Base-by-base conservation (phyloP, 2,113 vertebrate genomes). In the Mesitornis unicolor region DNA sequence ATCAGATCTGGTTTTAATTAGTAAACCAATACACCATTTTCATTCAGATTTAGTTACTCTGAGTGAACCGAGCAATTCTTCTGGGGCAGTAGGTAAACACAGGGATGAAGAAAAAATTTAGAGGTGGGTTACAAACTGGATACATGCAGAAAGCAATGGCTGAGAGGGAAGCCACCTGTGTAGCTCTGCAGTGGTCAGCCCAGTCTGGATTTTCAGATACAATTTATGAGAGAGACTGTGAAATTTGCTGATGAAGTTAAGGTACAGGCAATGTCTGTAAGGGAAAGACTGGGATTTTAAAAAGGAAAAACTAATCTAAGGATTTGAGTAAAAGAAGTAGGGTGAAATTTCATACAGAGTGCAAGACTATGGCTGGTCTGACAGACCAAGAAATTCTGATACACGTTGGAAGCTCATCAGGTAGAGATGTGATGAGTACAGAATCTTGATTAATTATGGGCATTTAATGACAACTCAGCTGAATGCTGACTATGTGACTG, bases 61-160 rank as follows among this genome's bases (percentile, higher is more conserved):
- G 4, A 67, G 16, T 29, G 42, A 84, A 71, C 36, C 40, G 35
- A 51, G 53, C 24, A 50, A 12, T 11, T 75, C 84, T 87, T 13
- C 45, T 74, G n/a, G 33, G 53, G 40, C 17, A 56, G 43, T 16
- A 71, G 47, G 20, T 84, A 56, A 77, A 91, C 50, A 61, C 0
- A 3, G 36, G 64, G 45, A 35, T 19, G 2, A 13, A 48, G 11
- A 90, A 78, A 70, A 25, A 69, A 81, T 74, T 84, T 26, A 48
- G 29, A 67, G 63, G 10, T 38, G 18, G 6, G 6, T 82, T 84
- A 43, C 17, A 29, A 51, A 35, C 5, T 35, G 40, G 53, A 15
- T 38, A 20, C 1, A 1, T 73, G 67, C 22, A 51, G 33, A 56
- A 17, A 83, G 20, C 47, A 67, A 5, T 0, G 0, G 29, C 9